Base-by-base conservation (phyloP, 2,888 invertebrate genomes). In the Acutogordius australiensis region DNA sequence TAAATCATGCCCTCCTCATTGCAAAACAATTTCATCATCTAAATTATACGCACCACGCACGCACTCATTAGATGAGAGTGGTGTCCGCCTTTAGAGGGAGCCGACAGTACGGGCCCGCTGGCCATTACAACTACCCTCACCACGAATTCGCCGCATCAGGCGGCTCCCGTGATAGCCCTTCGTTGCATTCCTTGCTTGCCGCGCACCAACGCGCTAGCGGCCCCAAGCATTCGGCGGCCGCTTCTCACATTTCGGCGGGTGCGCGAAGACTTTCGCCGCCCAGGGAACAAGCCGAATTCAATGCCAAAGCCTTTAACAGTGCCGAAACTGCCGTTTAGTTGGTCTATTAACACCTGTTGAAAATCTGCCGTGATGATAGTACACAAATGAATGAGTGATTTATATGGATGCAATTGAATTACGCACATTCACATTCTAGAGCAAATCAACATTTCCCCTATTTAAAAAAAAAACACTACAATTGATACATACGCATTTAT, bases 281-380 rank as follows among this genome's bases (percentile, higher is more conserved):
- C 23, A 8, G 51, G 26, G 51, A 51, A 23, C 51, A 51, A 26
- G 51, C 51, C 51, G 51, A 51, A 26, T 51, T 51, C 23, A 51
- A 51, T 23, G 51, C 51, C 51, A 51, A 51, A 51, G 51, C 51
- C 51, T 51, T 51, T 23, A 51, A 51, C 23, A 51, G 51, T 23
- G 51, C 26, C 8, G 51, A 51, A 23, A 51, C 51, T 13, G 51
- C 51, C 13, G 51, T 51, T 51, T 51, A 23, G 23, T n/a, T 51
- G n/a, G n/a, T n/a, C n/a, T n/a, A n/a, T n/a, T n/a, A n/a, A n/a
- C n/a, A n/a, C n/a, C n/a, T n/a, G n/a, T n/a, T n/a, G n/a, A n/a
- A n/a, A n/a, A n/a, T n/a, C n/a, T n/a, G n/a, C n/a, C n/a, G n/a
- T n/a, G n/a, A n/a, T n/a, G n/a, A n/a, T n/a, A n/a, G n/a, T n/a